phyloP scores from a whole-genome alignment of 2,888 invertebrate genomes.

The Phoenoteleia sp. region DNA sequence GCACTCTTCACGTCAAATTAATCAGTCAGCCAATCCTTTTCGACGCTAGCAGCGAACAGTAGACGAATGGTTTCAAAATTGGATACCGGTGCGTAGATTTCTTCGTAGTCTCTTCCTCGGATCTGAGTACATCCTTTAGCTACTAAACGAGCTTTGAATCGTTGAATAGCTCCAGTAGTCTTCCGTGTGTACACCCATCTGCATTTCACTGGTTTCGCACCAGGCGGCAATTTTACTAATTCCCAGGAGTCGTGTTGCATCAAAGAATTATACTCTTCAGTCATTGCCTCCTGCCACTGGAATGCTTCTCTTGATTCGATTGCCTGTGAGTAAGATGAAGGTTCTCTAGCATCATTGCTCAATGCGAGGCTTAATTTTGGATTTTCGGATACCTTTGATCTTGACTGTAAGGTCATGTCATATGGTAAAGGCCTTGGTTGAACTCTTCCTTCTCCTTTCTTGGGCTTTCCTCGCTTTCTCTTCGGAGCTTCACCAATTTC shows the following conservation, averaged over 20 bases:
- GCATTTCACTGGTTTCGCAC: conserved; percentile 51
- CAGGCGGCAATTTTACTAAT: conserved; percentile 46
- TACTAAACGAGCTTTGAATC: conserved; percentile 67
- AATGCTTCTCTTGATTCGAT: conserved; percentile 28
- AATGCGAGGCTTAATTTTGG: neutral
- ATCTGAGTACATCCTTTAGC: conserved; percentile 67
- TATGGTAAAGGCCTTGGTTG: neutral
- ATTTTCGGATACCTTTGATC: neutral
- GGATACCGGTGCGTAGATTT: conserved; percentile 69
- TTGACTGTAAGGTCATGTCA: conserved; percentile 33
- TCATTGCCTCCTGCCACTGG: conserved; percentile 65
- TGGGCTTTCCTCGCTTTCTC: conserved; percentile 18
- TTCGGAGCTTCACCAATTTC: neutral
- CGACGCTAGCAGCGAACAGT: conserved; percentile 57
- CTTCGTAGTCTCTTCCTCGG: conserved; percentile 66
- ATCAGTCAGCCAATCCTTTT: conserved; percentile 63
- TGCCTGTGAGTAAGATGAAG: conserved; percentile 30
- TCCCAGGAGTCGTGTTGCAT: conserved; percentile 63
- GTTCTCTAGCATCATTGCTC: neutral
- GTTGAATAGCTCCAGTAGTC: conserved; percentile 20
- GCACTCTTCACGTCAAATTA: conserved; percentile 71
- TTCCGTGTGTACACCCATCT: conserved; percentile 66
- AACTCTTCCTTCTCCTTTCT: neutral
- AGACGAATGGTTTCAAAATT: conserved; percentile 68
- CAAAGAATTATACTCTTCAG: conserved; percentile 54